Base-by-base conservation (phyloP, 2,113 vertebrate genomes). In the Acanthochromis polyacanthus region DNA sequence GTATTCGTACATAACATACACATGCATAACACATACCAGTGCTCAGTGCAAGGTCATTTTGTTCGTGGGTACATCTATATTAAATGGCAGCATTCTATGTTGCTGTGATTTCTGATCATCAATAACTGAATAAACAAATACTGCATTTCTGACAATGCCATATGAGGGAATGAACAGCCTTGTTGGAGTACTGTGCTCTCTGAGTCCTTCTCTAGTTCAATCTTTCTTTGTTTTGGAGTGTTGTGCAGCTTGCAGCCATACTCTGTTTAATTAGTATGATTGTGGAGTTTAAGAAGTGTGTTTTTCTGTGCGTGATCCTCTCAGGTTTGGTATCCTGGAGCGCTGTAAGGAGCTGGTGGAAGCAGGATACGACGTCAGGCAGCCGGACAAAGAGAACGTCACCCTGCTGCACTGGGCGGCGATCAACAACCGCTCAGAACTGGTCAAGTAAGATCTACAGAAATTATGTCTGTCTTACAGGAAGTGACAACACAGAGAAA, bases 361-460 rank as follows among this genome's bases (percentile, higher is more conserved):
- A 66, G 97, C 97, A 1, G 98, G 98, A 53, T 98, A 97, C 23
- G 97, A 99, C 48, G 95, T 99, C 82, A 88, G 95, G 65, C 96
- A 96, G 40, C 96, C 97, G 4, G 98, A 99, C 92, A 97, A 96
- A 86, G 98, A 99, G 93, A 99, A 98, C 10, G 97, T 99, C 45
- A 96, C 97, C 0, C 91, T 99, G 77, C 96, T 99, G 88, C 98
- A 99, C 88, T 99, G 98, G 98, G 97, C 97, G 4, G 96, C 98
- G 28, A 99, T 99, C 89, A 99, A 99, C 94, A 99, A 98, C 93
- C 95, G 97, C 43, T 86, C 90, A 58, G 97, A 99, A 80, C 94
- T 99, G 71, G 95, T 97, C 78, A 97, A 95, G 98, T 99, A 96
- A 94, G 96, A 55, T 0, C 20, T 28, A 17, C 36, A 38, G 10